These are phyloP conservation scores for Ochropleura leucogaster DNA, from an alignment of 2,888 invertebrate species.

Conservation along the genomic window DNA sequence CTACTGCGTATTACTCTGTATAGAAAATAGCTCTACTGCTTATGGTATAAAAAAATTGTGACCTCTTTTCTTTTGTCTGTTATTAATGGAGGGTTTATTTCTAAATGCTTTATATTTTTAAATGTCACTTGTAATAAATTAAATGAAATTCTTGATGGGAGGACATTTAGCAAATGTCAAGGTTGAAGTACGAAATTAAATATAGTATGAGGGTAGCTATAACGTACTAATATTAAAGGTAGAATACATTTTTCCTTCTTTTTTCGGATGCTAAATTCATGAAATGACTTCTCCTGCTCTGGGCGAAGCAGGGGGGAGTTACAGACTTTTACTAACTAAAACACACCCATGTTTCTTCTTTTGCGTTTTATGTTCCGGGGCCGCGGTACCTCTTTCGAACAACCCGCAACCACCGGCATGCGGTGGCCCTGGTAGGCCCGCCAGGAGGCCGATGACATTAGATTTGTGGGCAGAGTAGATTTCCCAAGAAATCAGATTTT, in stretches of 20 bases:
- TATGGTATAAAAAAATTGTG: slow-evolving; percentile 32
- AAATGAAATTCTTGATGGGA: not conserved
- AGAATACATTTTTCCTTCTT: too few species aligned
- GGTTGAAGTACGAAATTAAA: not conserved
- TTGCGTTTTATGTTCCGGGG: too few species aligned
- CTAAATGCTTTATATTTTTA: slow-evolving; percentile 2
- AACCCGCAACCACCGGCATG: too few species aligned
- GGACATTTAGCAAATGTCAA: not conserved
- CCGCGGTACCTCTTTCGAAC: too few species aligned
- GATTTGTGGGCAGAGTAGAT: not conserved
- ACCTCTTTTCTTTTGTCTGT: slow-evolving; percentile 13
- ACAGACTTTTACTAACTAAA: too few species aligned
- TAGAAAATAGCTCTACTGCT: not conserved
- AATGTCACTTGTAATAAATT: slow-evolving; percentile 1
- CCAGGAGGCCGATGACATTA: not conserved
- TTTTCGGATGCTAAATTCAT: too few species aligned
- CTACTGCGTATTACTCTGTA: too few species aligned
- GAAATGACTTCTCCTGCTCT: too few species aligned
- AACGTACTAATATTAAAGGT: too few species aligned
- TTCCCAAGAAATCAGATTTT: slow-evolving; percentile 1
- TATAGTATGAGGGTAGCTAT: not conserved
- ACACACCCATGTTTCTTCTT: too few species aligned
- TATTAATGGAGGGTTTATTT: slow-evolving; percentile 12
- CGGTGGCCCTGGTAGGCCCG: too few species aligned
- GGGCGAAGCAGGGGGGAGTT: too few species aligned